Evolutionary conservation across 2,797 vertebrate species (phyloP), one percentile per base, ranked within the genome.

Genomic region (Dendrocincla fuliginosa): DNA sequence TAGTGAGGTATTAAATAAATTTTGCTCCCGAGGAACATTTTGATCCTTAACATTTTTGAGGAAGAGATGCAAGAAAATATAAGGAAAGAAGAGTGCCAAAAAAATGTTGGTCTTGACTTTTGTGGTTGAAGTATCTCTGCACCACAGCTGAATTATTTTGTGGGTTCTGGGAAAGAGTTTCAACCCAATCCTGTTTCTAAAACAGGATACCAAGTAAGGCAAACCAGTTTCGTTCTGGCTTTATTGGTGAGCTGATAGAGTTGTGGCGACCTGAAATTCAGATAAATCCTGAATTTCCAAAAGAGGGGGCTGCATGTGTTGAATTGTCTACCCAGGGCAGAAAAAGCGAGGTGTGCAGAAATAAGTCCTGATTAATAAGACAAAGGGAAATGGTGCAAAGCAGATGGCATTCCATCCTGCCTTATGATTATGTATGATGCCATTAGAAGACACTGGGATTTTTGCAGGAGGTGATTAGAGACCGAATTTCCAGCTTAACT

Each of bases 371-470:
- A 93, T 92, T 96, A 94, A 90, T 95, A 96, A 97, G 94, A 84
- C 95, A 95, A 97, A 96, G 70, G 90, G 94, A 97, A 97, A 97
- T 95, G 97, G 86, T 95, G 96, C 93, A 96, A 97, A 95, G 76
- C 92, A 88, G 96, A 94, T 89, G 89, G 76, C 50, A n/a, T 83
- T 97, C 97, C 56, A 83, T 97, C 97, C 91, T 97, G 96, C 94
- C 97, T 93, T 96, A 91, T 90, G 76, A 82, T 93, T 90, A 83
- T 96, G 50, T 84, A 95, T 95, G 91, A 90, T 81, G 84, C 47
- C 90, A 75, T 92, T 96, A 89, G 28, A 81, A 82, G 87, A 69
- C 80, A 47, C 53, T 82, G 46, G 47, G 60, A 61, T 84, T 91
- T 95, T 95, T 86, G 59, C 76, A 68, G 44, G 53, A 46, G 71